phyloP scores from a whole-genome alignment of 2,113 vertebrate genomes.

The Dendropsophus ebraccatus region DNA sequence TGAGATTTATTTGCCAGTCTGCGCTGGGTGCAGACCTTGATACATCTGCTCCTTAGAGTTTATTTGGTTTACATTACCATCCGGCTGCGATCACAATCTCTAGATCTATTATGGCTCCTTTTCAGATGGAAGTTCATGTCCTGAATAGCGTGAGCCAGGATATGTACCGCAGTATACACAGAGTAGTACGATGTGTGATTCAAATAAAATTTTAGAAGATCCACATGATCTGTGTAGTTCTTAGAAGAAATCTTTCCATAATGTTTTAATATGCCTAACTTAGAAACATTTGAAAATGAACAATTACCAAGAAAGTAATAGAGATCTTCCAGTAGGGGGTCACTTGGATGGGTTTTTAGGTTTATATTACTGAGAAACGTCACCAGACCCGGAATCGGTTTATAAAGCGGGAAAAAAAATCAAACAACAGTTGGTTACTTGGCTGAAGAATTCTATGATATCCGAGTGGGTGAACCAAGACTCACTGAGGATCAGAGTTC shows the following conservation, averaged over 20 bases:
- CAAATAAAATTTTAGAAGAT: not conserved
- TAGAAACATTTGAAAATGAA: not conserved
- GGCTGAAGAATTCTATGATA: too few relatives aligned
- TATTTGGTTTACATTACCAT: too few relatives aligned
- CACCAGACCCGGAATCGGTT: not conserved
- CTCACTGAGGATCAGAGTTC: constrained; percentile 6
- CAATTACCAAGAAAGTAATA: not conserved
- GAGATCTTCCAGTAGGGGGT: constrained; percentile 14
- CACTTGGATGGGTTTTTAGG: not conserved
- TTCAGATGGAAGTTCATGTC: too few relatives aligned
- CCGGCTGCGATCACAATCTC: too few relatives aligned
- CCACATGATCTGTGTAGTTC: not conserved
- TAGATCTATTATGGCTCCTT: too few relatives aligned
- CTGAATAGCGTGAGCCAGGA: too few relatives aligned
- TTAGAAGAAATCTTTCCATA: not conserved
- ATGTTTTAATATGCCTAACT: not conserved
- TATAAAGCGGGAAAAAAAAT: not conserved
- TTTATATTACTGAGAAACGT: not conserved
- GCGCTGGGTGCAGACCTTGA: too few relatives aligned
- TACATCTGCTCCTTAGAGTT: too few relatives aligned
- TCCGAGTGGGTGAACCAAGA: not conserved
- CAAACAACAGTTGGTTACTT: constrained; percentile 11
- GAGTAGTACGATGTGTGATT: not conserved
- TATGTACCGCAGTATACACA: constrained; percentile 7
- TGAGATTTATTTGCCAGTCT: too few relatives aligned